A percentile compares a stretch with the other conserved stretches of the same genome.
These are phyloP conservation scores for Lethrus apterus DNA, from an alignment of 1,140 invertebrate species.

Conservation along the genomic window DNA sequence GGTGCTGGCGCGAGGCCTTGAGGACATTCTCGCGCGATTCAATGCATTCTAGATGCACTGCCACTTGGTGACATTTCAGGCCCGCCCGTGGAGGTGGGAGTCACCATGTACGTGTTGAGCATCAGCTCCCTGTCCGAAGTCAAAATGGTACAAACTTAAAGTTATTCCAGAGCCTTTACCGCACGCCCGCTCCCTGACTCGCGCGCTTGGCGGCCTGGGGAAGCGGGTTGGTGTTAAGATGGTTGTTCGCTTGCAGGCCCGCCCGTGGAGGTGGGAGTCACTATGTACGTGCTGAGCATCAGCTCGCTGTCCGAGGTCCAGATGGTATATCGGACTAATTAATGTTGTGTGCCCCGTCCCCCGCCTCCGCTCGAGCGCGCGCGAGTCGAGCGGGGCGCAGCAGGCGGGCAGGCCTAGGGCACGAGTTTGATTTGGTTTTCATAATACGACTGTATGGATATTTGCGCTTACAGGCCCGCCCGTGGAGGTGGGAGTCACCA, in stretches of 20 bases:
- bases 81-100: conserved; percentile 91
- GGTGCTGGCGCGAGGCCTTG: conserved; percentile 19
- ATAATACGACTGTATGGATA: conserved; percentile 16
- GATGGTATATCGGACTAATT: conserved; percentile 69
- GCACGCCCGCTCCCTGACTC: conserved; percentile 25
- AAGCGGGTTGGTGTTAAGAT: conserved; percentile 26
- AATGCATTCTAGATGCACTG: conserved; percentile 18
- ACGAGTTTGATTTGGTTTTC: conserved; percentile 41
- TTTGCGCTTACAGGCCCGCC: conserved; percentile 72
- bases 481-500: conserved; percentile 93
- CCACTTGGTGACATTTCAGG: conserved; percentile 59
- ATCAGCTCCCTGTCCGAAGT: conserved; percentile 99
- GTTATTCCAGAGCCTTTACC: conserved; percentile 19
- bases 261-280: conserved; percentile 93
- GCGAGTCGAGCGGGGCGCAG: conserved; percentile 32
- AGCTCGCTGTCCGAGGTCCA: conserved; percentile 98
- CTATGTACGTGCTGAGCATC: conserved; percentile 97
- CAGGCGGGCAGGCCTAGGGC: conserved; percentile 39
- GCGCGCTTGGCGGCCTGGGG: conserved; percentile 35
- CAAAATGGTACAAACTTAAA: conserved; percentile 77
- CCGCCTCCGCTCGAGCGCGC: conserved; percentile 19
- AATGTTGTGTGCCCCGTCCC: conserved; percentile 17
- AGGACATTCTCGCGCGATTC: conserved; percentile 3
- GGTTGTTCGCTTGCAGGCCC: conserved; percentile 66
- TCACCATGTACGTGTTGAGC: conserved; percentile 97